A percentile compares a stretch with the other conserved stretches of the same genome.
Evolutionary conservation across 1,140 invertebrate genomes (phyloP).

Genomic region (Gryllus bimaculatus): DNA sequence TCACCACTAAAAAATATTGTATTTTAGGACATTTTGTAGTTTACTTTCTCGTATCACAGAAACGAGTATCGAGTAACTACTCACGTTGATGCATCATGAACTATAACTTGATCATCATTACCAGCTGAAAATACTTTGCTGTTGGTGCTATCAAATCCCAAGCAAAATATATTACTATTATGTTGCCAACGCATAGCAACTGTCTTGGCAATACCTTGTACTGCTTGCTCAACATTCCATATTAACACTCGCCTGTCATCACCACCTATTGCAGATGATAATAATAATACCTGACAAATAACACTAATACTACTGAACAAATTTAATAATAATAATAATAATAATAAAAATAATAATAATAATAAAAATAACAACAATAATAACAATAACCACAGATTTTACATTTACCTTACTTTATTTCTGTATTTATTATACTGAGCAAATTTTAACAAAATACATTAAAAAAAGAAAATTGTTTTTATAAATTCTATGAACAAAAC

Average conservation of each 20-base stretch:
- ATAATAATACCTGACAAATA: constrained; percentile 14
- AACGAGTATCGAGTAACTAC: constrained; percentile 24
- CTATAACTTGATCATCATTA: constrained; percentile 86
- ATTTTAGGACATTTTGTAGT: constrained; percentile 19
- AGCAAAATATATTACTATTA: constrained; percentile 86
- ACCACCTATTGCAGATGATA: constrained; percentile 50
- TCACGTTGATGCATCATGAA: constrained; percentile 75
- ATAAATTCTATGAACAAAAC: no score
- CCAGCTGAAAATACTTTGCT: constrained; percentile 82
- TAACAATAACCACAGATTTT: no score
- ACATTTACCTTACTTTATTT: no score
- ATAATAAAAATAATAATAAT: constrained; percentile 10
- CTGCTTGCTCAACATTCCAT: constrained; percentile 74
- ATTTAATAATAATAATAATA: constrained; percentile 1
- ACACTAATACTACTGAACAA: constrained; percentile 1
- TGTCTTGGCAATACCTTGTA: constrained; percentile 52
- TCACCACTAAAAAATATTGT: constrained; percentile 43
- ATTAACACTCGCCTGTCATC: constrained; percentile 84
- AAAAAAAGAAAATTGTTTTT: no score
- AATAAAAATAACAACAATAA: neutral
- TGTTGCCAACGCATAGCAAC: constrained; percentile 71
- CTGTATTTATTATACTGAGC: no score
- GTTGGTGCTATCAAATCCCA: constrained; percentile 72
- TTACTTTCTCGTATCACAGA: neutral
- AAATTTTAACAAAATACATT: no score